These are phyloP conservation scores for Drosophila borealis DNA, from an alignment of 2,888 invertebrate genomes.

Conservation along the genomic window DNA sequence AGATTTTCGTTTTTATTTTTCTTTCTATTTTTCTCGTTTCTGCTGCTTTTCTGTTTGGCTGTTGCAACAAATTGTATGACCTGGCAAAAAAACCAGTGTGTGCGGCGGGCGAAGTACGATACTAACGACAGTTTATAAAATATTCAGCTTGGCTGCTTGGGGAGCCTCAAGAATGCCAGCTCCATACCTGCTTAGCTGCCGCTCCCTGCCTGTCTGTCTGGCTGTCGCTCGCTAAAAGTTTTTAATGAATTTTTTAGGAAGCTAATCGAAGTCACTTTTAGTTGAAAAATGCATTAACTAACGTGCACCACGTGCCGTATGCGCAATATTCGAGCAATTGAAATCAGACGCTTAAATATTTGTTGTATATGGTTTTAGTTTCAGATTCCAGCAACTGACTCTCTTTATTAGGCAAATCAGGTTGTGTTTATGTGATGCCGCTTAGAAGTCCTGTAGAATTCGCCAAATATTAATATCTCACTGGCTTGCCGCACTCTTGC, in stretches of 20 bases:
- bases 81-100: constrained; percentile 41
- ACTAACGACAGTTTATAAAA: constrained; percentile 78
- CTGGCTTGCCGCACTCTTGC: no score
- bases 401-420: no score
- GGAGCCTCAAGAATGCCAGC: constrained; percentile 15
- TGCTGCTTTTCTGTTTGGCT: constrained; percentile 20
- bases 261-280: constrained; percentile 76
- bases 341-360: not conserved
- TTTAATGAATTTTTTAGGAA: constrained; percentile 77
- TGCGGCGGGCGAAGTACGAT: constrained; percentile 12
- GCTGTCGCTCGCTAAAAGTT: constrained; percentile 68
- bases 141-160: constrained; percentile 66
- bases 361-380: no score
- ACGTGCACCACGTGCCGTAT: constrained; percentile 48
- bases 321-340: constrained; percentile 36
- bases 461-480: not conserved
- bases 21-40: constrained; percentile 25
- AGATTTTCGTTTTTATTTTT: constrained; percentile 46
- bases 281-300: constrained; percentile 73
- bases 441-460: not conserved
- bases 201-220: constrained; percentile 14
- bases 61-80: constrained; percentile 72
- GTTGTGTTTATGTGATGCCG: no score
- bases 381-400: no score
- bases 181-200: constrained; percentile 1